phyloP scores from a whole-genome alignment of 1,140 invertebrate genomes.

The Heterodera carotae region DNA sequence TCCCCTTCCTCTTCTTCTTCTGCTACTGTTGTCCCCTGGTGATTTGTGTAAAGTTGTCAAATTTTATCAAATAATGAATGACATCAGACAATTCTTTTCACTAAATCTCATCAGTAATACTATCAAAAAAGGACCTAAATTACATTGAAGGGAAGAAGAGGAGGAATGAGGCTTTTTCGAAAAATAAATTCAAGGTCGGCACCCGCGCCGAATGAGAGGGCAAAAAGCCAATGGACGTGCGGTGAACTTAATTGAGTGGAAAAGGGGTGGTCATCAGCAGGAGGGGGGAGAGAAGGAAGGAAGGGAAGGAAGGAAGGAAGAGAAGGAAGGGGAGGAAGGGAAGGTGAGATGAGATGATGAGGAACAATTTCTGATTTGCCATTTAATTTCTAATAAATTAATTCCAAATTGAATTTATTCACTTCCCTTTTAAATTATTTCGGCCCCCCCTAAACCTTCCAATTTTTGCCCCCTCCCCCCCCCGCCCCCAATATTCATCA shows the following conservation, averaged over 20 bases:
- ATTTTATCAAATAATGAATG: too few species aligned
- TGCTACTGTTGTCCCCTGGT: too few species aligned
- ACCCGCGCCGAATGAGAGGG: background rate
- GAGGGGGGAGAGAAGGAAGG: background rate
- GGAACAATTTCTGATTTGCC: background rate
- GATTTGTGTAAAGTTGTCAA: too few species aligned
- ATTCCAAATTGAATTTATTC: background rate
- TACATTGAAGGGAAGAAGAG: background rate
- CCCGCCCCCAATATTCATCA: too few species aligned
- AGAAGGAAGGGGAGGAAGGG: background rate
- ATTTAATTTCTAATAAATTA: too few species aligned
- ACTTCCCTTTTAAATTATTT: background rate
- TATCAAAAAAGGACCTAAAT: background rate
- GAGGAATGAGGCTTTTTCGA: constrained; percentile 2
- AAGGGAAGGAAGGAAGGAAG: background rate
- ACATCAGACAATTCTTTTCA: background rate
- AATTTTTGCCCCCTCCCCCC: background rate
- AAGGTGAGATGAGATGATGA: background rate
- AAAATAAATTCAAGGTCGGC: constrained; percentile 2
- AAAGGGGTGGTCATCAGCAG: background rate
- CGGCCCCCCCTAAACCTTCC: background rate
- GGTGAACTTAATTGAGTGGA: constrained; percentile 2
- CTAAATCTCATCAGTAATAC: background rate
- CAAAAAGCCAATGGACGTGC: constrained; percentile 2
- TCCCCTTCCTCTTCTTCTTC: too few species aligned